A percentile compares a stretch with the other conserved stretches of the same genome.
Evolutionary conservation across 37 sponge, comb jelly and placozoan species (phyloP).

Genomic region (Axinella damicornis): DNA sequence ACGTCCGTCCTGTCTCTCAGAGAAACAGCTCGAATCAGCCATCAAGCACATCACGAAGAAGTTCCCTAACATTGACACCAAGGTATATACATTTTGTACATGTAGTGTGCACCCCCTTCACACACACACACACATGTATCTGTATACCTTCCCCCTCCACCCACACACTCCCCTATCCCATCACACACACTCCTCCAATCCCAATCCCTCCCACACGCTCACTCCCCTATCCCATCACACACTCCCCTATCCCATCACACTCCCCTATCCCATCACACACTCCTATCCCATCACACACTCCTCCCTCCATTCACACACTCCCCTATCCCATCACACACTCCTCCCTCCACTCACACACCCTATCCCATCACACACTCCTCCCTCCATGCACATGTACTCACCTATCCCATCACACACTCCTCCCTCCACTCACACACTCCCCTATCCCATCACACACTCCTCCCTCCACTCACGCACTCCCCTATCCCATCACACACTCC

Average conservation of each 20-base stretch:
- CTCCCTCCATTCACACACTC: no score
- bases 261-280: not conserved
- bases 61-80: constrained; percentile 92
- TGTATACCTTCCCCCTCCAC: no score
- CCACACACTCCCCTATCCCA: no score
- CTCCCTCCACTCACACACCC: not conserved
- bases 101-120: not conserved
- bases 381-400: no score
- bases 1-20: constrained; percentile 85
- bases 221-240: not conserved
- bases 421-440: not conserved
- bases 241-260: not conserved
- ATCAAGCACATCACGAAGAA: constrained; percentile 84
- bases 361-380: not conserved
- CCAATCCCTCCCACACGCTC: not conserved
- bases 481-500: not conserved
- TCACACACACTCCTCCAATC: no score
- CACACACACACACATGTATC: no score
- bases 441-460: no score
- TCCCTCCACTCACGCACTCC: no score
- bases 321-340: no score
- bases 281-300: not conserved
- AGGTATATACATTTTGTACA: constrained; percentile 44
- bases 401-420: not conserved
- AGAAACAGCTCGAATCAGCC: constrained; percentile 85